Conservation (phyloP, 1,140 invertebrate genomes). For the Philotrypesis tridentata region DNA sequence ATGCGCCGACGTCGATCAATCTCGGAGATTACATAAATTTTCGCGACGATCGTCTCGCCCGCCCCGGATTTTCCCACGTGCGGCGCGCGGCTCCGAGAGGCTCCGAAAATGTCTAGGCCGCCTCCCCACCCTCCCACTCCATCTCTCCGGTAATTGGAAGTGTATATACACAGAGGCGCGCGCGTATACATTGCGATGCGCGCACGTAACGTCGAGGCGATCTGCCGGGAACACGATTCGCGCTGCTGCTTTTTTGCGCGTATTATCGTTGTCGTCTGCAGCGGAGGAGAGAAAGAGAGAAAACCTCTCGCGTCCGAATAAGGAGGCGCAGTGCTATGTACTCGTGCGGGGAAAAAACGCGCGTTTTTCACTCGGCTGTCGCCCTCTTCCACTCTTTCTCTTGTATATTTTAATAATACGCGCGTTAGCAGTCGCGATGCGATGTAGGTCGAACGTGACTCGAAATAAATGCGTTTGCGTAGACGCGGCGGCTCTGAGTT, state of each 20-base stretch:
- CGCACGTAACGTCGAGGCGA: not conserved
- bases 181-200: constrained; percentile 25
- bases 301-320: constrained; percentile 13
- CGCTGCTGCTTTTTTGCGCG: too few species aligned
- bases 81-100: too few species aligned
- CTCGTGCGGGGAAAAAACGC: not conserved
- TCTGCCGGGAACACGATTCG: not conserved
- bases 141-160: too few species aligned
- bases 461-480: constrained; percentile 22
- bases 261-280: too few species aligned
- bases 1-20: not conserved
- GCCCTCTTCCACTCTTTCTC: not conserved
- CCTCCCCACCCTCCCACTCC: too few species aligned
- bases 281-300: too few species aligned
- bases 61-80: not conserved
- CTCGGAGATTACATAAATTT: not conserved
- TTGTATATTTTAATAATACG: constrained; percentile 34
- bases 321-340: not conserved
- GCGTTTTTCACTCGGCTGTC: constrained; percentile 15
- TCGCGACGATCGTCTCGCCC: not conserved
- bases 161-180: too few species aligned
- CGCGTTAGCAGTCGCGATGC: not conserved
- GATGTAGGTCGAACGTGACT: constrained; percentile 45
- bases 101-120: constrained; percentile 15
- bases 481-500: not conserved